Evolutionary conservation across 1,140 invertebrate species (phyloP), one percentile per base, ranked within the genome.

Genomic region (Pseudomyrmex cubaensis): DNA sequence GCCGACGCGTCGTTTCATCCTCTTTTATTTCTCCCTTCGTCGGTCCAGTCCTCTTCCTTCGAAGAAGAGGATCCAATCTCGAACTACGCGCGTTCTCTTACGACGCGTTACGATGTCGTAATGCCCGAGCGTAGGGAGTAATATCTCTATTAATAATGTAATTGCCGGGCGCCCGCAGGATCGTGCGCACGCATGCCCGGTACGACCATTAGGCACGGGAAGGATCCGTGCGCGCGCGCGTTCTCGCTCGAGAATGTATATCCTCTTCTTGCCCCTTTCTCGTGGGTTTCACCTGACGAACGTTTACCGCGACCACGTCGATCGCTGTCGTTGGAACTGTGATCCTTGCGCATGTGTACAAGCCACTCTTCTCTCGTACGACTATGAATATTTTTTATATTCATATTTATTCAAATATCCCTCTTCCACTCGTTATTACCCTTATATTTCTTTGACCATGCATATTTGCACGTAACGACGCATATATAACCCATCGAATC

Each of bases 61-160:
- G 56, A 15, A 46, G 13, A 10, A 64, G 17, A 48, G 73, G 56
- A 69, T 56, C 67, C 76, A 82, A 87, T 88, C 76, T 85, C 85
- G 54, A 46, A 84, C 48, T 67, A 84, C 72, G 85, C 78, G 86
- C 85, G 83, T 84, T 89, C 82, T 77, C 80, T 75, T 80, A 84
- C 73, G 76, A 82, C 82, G 74, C 74, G 83, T 75, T 83, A 82
- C 82, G 85, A 90, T 91, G 87, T 91, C 87, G 91, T 92, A 92
- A 92, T 91, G 84, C 82, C 75, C 62, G 76, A 74, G 78, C 76
- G 76, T 72, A 70, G 83, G 84, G 84, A 87, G 87, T 91, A 92
- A 92, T 92, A 91, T 91, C 91, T 91, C 91, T 91, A 92, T 92
- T 92, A 92, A 91, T 92, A 91, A 92, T 91, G 90, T 91, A 90